Evolutionary conservation across 2,888 invertebrate genomes (phyloP), one percentile per base, ranked within the genome.

Genomic region (Chesias legatella): DNA sequence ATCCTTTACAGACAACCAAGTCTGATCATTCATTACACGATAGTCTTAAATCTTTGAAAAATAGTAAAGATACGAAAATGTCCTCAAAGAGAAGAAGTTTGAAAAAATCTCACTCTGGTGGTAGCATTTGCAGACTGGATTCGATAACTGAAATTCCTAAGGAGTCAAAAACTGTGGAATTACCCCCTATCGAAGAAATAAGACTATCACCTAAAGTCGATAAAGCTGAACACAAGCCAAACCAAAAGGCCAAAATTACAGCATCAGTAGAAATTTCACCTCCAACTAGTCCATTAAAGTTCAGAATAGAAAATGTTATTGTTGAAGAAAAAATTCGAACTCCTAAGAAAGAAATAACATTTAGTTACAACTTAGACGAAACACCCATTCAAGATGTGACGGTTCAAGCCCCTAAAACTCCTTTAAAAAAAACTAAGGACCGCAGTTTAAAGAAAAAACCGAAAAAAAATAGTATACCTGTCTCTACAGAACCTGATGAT

Each of bases 171-270:
- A 51, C 52, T 33, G 41, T 52, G 10, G 67, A 69, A 21, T 59
- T 90, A 40, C 84, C 89, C 35, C 60, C 69, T 28, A 88, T 90
- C 33, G 86, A 90, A 64, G 89, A 89, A 73, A 84, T 65, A 30
- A 75, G 78, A 59, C 55, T 60, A 29, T 78, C 77, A 24, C 27
- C 58, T 23, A 76, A 74, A 58, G 45, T 58, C 28, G 56, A 59
- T 8, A 55, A 44, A 40, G 36, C 37, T 38, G 58, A 58, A 25
- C 71, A 61, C 33, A 77, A 76, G 60, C 64, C 69, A 7, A 84
- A 83, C 69, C 62, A 82, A 28, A 91, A 89, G 77, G 73, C 85
- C 7, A 88, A 89, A 67, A 90, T 91, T 10, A 90, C 90, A 6
- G 73, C 88, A 7, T 79, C 88, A 0, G 89, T 91, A 5, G 89